A percentile compares a stretch with the other conserved stretches of the same genome.
These are phyloP conservation scores for Bos indicus DNA, from an alignment of 2,113 vertebrate genomes.

Conservation along the genomic window DNA sequence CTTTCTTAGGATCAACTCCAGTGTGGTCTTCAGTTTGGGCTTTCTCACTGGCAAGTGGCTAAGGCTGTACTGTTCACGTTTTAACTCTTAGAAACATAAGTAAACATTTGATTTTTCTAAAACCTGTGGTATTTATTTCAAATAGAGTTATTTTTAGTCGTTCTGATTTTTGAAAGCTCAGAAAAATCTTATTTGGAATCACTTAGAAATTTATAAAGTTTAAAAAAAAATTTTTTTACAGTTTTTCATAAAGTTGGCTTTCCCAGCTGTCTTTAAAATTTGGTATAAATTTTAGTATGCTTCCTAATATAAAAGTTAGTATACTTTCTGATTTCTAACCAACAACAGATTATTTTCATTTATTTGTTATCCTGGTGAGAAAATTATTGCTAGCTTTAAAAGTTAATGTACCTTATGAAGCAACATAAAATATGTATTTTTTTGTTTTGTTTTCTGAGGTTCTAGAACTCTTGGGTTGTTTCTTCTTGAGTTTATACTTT, in stretches of 20 bases:
- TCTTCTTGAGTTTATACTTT: not conserved
- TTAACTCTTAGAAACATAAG: not conserved
- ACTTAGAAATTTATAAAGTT: not conserved
- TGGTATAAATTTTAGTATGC: not conserved
- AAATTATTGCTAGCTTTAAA: not conserved
- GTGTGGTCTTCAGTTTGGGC: not conserved
- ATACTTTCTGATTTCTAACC: not conserved
- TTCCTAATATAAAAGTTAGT: not conserved
- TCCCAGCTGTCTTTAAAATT: not conserved
- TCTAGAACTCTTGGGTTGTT: not conserved
- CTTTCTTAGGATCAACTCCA: not conserved
- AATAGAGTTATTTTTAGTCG: not conserved
- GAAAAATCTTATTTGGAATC: not conserved
- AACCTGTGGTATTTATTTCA: not conserved
- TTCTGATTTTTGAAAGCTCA: not conserved
- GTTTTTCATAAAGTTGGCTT: not conserved
- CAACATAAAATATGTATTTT: not conserved
- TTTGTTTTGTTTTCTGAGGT: not conserved
- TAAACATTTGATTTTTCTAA: not conserved
- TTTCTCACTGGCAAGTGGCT: not conserved
- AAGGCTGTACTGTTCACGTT: rapidly evolving
- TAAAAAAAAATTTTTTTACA: not conserved
- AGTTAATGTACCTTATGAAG: not conserved
- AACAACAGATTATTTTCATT: not conserved
- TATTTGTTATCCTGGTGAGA: not conserved